Evolutionary conservation across 2,113 vertebrate species (phyloP), one percentile per base, ranked within the genome.

Genomic region (Grantiella picta): DNA sequence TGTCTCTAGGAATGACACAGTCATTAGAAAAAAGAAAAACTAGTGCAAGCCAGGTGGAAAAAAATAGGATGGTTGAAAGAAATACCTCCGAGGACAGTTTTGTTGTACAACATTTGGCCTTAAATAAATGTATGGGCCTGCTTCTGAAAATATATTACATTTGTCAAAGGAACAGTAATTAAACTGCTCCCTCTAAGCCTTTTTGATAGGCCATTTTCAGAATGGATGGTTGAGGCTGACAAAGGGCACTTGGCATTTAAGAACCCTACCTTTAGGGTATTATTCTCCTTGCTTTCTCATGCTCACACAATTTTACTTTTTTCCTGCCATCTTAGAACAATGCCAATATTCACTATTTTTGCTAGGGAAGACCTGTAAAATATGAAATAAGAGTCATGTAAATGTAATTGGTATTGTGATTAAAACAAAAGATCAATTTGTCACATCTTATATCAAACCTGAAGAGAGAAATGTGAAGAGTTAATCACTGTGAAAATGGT

Each of bases 141-240:
- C 68, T 96, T 93, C 85, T 97, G 91, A 95, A 97, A 98, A 98
- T 96, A 90, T 96, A 97, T 97, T 97, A 92, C 81, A 57, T 91
- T 83, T 96, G 95, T 97, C 97, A 97, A 95, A 97, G 86, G 79
- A 97, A 95, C 92, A 96, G 94, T 97, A 98, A 98, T 98, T 98
- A 98, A 97, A 97, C 84, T 96, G 64, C 70, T 97, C 86, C 93
- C 84, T 97, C 94, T 94, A 97, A 97, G 96, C 56, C 65, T 92
- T 96, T 96, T 94, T 91, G 95, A 96, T 97, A 94, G 92, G 72
- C 79, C 87, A 96, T 98, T 98, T 97, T 96, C 86, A 96, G 94
- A 97, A 97, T 98, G 95, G 97, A 98, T 97, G 90, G 95, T 79
- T 82, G 91, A 94, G n/a, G 50, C 94, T 92, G 72, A 82, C 91